These are phyloP conservation scores for Saturnia pavonia DNA, from an alignment of 2,888 invertebrate species.

Conservation along the genomic window DNA sequence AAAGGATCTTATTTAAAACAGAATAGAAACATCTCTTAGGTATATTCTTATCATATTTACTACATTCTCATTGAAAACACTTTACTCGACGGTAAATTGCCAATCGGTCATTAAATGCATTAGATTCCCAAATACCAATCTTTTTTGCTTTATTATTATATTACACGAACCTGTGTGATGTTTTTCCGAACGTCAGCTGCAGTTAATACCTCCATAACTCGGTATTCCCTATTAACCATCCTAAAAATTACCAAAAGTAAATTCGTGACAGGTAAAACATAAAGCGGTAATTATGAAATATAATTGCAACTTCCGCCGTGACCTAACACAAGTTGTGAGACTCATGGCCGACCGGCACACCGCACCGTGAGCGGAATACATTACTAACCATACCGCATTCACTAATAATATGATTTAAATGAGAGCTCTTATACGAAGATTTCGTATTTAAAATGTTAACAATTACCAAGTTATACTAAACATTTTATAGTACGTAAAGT, in stretches of 20 bases:
- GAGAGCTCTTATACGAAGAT: background rate
- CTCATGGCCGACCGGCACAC: slow-evolving; percentile 19
- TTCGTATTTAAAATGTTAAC: too few relatives aligned
- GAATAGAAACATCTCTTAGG: too few relatives aligned
- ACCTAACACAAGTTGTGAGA: slow-evolving; percentile 43
- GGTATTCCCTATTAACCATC: background rate
- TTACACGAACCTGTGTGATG: background rate
- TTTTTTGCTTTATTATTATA: background rate
- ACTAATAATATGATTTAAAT: background rate
- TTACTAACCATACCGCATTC: background rate
- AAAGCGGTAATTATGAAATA: slow-evolving; percentile 19
- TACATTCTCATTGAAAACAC: background rate
- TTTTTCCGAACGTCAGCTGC: too few relatives aligned
- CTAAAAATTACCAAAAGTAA: background rate
- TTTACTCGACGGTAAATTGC: background rate
- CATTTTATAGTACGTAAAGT: too few relatives aligned
- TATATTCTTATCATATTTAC: background rate
- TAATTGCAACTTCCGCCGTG: slow-evolving; percentile 30
- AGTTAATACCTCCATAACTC: background rate
- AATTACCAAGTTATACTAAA: too few relatives aligned
- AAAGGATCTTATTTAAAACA: too few relatives aligned
- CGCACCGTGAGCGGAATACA: slow-evolving; percentile 29
- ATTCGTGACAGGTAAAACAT: slow-evolving; percentile 14
- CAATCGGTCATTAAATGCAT: background rate
- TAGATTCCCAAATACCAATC: background rate